These are phyloP conservation scores for Dryocosmus kuriphilus DNA, from an alignment of 2,888 invertebrate species.

Conservation along the genomic window DNA sequence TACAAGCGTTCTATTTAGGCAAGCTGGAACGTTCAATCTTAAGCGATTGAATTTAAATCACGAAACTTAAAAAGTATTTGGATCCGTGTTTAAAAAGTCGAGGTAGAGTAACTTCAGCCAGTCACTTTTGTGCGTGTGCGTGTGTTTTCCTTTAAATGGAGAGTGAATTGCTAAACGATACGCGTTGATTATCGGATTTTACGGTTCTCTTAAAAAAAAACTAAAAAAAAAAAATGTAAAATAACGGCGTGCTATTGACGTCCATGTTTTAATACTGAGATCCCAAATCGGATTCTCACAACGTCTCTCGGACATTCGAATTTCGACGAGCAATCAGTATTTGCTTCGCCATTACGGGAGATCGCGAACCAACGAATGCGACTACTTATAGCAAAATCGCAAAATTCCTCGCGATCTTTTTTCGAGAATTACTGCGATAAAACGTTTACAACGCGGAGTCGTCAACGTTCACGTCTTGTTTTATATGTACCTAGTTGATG, in stretches of 20 bases:
- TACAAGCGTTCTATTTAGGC: conserved; percentile 53
- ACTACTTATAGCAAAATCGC: conserved; percentile 28
- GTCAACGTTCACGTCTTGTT: conserved; percentile 60
- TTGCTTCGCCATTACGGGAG: conserved; percentile 24
- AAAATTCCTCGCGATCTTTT: conserved; percentile 30
- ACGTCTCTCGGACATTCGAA: conserved; percentile 28
- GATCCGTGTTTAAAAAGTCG: conserved; percentile 16
- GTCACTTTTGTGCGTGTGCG: conserved; percentile 24
- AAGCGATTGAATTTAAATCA: conserved; percentile 11
- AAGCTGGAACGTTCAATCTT: conserved; percentile 27
- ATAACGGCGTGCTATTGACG: conserved; percentile 2
- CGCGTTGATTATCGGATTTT: conserved; percentile 36
- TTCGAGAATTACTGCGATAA: conserved; percentile 49
- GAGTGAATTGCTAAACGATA: conserved; percentile 31
- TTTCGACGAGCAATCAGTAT: conserved; percentile 3
- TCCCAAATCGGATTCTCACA: conserved; percentile 1
- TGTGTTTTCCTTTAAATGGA: conserved; percentile 16
- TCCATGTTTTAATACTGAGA: conserved; percentile 23
- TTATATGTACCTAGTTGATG: conserved; percentile 71
- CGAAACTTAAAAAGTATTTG: conserved; percentile 20
- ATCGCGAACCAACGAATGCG: conserved; percentile 39
- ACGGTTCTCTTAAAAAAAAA: conserved; percentile 31
- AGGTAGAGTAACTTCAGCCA: conserved; percentile 16
- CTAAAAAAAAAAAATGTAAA: conserved; percentile 17
- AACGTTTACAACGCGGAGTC: conserved; percentile 12